A percentile compares a stretch with the other conserved stretches of the same genome.
Evolutionary conservation across 2,113 vertebrate genomes (phyloP).

Genomic region (Zingel zingel): DNA sequence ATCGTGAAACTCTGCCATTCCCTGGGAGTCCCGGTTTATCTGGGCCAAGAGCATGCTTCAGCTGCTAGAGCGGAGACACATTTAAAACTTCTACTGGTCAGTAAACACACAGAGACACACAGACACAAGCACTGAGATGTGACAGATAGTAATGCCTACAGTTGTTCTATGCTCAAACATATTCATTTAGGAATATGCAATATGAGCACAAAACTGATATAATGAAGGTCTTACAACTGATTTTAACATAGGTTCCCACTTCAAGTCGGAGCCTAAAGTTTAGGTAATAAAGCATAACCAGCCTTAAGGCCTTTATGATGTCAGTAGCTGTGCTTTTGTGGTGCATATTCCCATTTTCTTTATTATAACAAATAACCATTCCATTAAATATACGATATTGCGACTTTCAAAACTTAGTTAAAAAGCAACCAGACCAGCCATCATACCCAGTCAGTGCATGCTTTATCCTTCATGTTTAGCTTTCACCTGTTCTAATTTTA

Average conservation of each 20-base stretch:
- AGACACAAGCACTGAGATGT: not conserved
- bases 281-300: not conserved
- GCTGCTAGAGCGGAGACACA: conserved; percentile 73
- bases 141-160: not conserved
- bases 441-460: not conserved
- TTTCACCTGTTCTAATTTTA: not conserved
- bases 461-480: too few relatives aligned
- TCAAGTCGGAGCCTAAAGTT: not conserved
- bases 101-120: not conserved
- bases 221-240: not conserved
- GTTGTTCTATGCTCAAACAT: too few relatives aligned
- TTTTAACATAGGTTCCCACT: not conserved
- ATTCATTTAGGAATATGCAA: not conserved
- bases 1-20: conserved; percentile 97
- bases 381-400: not conserved
- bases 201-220: not conserved
- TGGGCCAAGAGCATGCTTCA: conserved; percentile 97
- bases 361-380: not conserved
- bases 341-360: not conserved
- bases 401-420: not conserved
- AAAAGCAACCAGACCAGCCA: not conserved
- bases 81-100: not conserved
- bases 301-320: not conserved
- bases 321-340: not conserved
- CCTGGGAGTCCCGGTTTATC: conserved; percentile 97